Evolutionary conservation across 2,888 invertebrate genomes (phyloP).

Genomic region (Hypercompe scribonia): DNA sequence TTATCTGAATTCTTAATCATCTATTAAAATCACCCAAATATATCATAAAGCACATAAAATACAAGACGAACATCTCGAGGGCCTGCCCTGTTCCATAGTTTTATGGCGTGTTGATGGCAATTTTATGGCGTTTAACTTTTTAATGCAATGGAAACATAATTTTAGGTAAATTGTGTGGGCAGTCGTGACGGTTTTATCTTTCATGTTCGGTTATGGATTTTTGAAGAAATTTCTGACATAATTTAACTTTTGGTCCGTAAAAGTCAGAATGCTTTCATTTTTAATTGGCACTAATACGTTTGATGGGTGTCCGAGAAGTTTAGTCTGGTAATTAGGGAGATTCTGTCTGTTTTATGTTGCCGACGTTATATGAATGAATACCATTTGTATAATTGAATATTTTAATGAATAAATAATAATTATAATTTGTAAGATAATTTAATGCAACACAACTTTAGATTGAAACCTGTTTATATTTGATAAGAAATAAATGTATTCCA

Average conservation of each 20-base stretch:
- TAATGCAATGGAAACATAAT: constrained; percentile 42
- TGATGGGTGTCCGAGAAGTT: neutral
- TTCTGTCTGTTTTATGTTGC: neutral
- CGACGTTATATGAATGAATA: neutral
- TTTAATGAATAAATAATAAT: neutral
- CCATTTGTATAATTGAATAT: neutral
- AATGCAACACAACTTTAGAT: neutral
- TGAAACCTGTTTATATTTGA: neutral
- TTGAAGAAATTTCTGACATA: neutral
- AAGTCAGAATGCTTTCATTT: constrained; percentile 8
- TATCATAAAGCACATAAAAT: constrained; percentile 34
- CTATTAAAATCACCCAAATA: constrained; percentile 38
- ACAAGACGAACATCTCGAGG: constrained; percentile 14
- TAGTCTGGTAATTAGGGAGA: neutral
- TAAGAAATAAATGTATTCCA: no score
- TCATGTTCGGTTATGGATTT: constrained; percentile 11
- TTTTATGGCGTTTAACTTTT: constrained; percentile 47
- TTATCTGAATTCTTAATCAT: constrained; percentile 5
- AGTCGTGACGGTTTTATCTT: constrained; percentile 6
- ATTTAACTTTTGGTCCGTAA: constrained; percentile 2
- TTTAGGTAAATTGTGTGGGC: constrained; percentile 36
- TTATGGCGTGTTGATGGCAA: constrained; percentile 35
- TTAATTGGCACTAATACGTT: neutral
- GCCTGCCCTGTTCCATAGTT: constrained; percentile 25
- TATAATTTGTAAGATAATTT: neutral